Base-by-base conservation (phyloP, 2,888 invertebrate species). In the Himalopsyche tibetana region DNA sequence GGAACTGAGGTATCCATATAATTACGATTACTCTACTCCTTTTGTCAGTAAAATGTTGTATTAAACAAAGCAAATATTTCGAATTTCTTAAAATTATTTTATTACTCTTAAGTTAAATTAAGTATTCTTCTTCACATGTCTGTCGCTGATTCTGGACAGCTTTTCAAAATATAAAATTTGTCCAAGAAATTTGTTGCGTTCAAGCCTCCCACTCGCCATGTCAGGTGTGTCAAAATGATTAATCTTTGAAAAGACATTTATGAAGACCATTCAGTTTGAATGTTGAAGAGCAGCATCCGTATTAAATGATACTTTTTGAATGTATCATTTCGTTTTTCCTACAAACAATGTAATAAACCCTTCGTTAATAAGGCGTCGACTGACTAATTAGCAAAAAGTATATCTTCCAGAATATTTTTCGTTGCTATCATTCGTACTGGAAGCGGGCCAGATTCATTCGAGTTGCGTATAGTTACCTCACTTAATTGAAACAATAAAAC, bases 401-500 rank as follows among this genome's bases (percentile, higher is more conserved):
- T 55, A 28, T 82, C 28, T 55, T 74, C 36, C 36, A 38, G 5
- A 36, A 38, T 74, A 38, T 74, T 38, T 74, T 74, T 74, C 74
- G 38, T 74, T 36, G 36, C 74, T 74, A 15, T 74, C 2, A 11
- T 74, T 51, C 19, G 38, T 38, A 74, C 55, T 82, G 82, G 82
- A 82, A 45, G 8, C 55, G 36, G 38, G 82, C 82, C 82, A 82
- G 82, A 45, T 82, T 80, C 80, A 51, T 45, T 51, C 82, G n/a
- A 74, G 74, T 19, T 17, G 55, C 17, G 82, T 82, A 55, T 82
- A 82, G 55, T 36, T 36, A 82, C 55, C 82, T 82, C 55, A 55
- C 55, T 45, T 82, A 82, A 82, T 82, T 82, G 82, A 55, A 82
- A 82, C 55, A 82, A 82, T 55, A 82, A 82, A 82, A 28, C 80